These are phyloP conservation scores for Salvelinus namaycush DNA, from an alignment of 2,113 vertebrate genomes.

Conservation along the genomic window DNA sequence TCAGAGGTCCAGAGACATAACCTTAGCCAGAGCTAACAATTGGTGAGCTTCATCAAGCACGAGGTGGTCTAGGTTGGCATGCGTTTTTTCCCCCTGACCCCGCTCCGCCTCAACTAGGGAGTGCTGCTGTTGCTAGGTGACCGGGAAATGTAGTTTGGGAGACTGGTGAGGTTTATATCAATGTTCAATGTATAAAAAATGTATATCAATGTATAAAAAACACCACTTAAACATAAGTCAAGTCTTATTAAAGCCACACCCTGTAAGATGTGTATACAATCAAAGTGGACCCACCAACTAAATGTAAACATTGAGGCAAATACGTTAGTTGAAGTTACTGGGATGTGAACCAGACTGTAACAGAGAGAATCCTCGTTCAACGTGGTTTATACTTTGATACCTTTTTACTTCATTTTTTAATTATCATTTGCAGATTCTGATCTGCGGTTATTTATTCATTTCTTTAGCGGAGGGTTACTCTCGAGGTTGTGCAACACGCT, in stretches of 20 bases:
- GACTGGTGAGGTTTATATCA: slow-evolving; percentile 31
- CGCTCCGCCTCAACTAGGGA: slow-evolving; percentile 32
- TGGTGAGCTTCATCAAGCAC: slow-evolving; percentile 35
- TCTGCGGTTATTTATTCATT: slow-evolving; percentile 28
- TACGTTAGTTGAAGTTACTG: too few relatives aligned
- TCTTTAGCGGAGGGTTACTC: slow-evolving; percentile 42
- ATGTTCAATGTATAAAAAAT: not conserved
- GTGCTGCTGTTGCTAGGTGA: slow-evolving; percentile 68
- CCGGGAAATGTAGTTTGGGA: slow-evolving; percentile 35
- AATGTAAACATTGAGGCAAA: too few relatives aligned
- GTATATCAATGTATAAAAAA: not conserved
- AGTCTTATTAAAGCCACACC: not conserved
- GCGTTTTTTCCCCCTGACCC: slow-evolving; percentile 46
- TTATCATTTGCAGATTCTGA: slow-evolving; percentile 29
- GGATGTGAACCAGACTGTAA: not conserved
- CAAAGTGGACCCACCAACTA: too few relatives aligned
- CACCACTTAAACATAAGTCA: not conserved
- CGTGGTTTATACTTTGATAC: not conserved
- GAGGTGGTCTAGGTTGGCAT: slow-evolving; percentile 34
- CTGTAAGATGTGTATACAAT: too few relatives aligned
- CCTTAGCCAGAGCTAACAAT: slow-evolving; percentile 25
- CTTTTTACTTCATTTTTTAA: slow-evolving; percentile 19
- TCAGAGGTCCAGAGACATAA: not conserved
- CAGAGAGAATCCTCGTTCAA: not conserved
- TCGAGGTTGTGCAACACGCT: slow-evolving; percentile 7